Conservation (phyloP, 2,888 invertebrate species). For the Sclerodermus sp. region DNA sequence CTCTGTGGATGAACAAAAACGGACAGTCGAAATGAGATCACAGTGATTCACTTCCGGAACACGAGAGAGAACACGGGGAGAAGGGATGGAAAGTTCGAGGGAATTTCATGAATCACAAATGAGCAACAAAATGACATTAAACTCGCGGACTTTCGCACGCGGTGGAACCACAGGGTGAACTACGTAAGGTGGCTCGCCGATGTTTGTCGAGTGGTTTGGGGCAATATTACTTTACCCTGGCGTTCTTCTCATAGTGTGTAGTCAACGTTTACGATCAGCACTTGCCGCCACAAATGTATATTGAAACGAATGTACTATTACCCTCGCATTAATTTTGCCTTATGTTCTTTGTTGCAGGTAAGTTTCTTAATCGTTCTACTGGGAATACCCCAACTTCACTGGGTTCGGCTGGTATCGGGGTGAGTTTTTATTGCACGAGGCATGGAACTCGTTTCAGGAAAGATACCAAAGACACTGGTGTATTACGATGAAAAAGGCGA, state of each 20-base stretch:
- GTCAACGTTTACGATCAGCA: conserved; percentile 12
- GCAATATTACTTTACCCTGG: not conserved
- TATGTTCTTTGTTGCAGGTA: conserved; percentile 33
- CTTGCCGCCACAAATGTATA: conserved; percentile 5
- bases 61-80: not conserved
- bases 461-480: no score
- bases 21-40: conserved; percentile 38
- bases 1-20: conserved; percentile 26
- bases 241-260: conserved; percentile 3
- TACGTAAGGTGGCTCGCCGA: conserved; percentile 27
- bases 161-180: conserved; percentile 22
- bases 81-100: conserved; percentile 28
- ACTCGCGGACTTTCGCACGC: conserved; percentile 35
- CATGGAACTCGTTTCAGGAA: no score
- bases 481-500: no score
- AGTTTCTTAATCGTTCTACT: conserved; percentile 21
- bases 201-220: not conserved
- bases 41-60: conserved; percentile 27
- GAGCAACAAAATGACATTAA: conserved; percentile 42
- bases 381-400: conserved; percentile 6
- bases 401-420: not conserved
- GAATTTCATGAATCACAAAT: conserved; percentile 46
- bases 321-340: conserved; percentile 18
- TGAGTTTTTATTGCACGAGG: conserved; percentile 4
- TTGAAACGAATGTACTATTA: conserved; percentile 10